Evolutionary conservation across 2,888 invertebrate genomes (phyloP), one percentile per base, ranked within the genome.

Genomic region (Eupithecia vulgata): DNA sequence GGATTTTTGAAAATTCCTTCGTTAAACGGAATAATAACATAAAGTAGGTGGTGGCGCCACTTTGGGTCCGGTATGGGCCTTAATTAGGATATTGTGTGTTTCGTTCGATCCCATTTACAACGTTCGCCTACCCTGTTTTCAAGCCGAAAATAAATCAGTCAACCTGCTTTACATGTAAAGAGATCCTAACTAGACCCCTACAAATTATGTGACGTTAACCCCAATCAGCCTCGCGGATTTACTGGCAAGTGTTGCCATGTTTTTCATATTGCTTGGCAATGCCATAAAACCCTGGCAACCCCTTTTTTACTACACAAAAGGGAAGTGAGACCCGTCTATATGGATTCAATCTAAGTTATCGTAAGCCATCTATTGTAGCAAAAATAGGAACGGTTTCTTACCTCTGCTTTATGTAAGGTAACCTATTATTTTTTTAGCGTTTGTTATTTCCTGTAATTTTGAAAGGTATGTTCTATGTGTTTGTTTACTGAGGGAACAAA

Each of bases 141-240:
- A 25, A 21, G 37, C 12, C 8, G 40, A 25, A 64, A 64, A 64
- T 34, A 37, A 34, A 8, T 21, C 7, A 42, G 65, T 5, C 10
- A 61, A 76, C 68, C 74, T 45, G 74, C 15, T 67, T 67, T 67
- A n/a, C 15, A 52, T 13, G 21, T 25, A 67, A 69, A 74, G 21
- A 40, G 34, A 35, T 3, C 52, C 40, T 62, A 52, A 66, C 71
- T 61, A 71, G 71, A 61, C 45, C 71, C 74, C 80, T 80, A 80
- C 81, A 72, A 79, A 82, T 83, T 80, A 80, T 79, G 79, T 76
- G 76, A 78, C 75, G 78, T 79, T 81, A 77, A 77, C 78, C 76
- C 76, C 81, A 81, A 82, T 82, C 78, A 81, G 78, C 78, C 76
- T 74, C 61, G 72, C 68, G 74, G 78, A 80, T 79, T 80, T 80